phyloP scores from a whole-genome alignment of 2,113 vertebrate species.

The Lycaon pictus region DNA sequence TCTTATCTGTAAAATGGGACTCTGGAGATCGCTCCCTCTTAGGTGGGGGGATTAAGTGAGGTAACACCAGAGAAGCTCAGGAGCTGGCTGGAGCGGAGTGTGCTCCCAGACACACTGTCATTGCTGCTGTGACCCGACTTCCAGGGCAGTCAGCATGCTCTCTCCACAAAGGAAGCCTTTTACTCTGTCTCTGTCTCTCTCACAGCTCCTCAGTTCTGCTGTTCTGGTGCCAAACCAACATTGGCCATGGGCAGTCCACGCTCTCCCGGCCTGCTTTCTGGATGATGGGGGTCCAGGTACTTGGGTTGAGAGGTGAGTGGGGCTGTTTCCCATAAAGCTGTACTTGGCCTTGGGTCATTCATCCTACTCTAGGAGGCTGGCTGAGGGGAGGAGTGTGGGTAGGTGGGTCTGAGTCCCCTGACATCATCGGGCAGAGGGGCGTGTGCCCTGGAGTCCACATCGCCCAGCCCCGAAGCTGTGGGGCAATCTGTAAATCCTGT shows the following conservation, averaged over 20 bases:
- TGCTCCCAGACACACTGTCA: too few species aligned
- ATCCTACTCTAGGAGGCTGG: background rate
- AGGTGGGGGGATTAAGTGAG: background rate
- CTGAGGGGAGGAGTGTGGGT: background rate
- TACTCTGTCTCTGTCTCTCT: background rate
- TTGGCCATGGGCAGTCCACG: accelerated
- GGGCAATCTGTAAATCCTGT: background rate
- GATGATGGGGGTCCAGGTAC: background rate
- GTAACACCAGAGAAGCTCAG: background rate
- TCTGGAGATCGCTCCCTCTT: background rate
- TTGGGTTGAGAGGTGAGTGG: background rate
- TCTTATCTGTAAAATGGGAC: background rate
- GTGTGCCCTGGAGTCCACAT: background rate
- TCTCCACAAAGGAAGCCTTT: background rate
- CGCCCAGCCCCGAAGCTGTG: background rate
- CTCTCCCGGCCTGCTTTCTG: background rate
- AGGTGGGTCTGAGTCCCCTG: background rate
- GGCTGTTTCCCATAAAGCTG: background rate
- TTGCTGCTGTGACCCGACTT: background rate
- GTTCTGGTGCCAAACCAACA: background rate
- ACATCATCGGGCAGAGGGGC: background rate
- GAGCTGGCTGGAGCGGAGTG: background rate
- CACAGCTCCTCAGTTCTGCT: background rate
- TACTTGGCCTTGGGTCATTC: background rate
- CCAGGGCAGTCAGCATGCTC: background rate